Conservation (phyloP, 2,888 invertebrate genomes). For the Eulithis prunata region DNA sequence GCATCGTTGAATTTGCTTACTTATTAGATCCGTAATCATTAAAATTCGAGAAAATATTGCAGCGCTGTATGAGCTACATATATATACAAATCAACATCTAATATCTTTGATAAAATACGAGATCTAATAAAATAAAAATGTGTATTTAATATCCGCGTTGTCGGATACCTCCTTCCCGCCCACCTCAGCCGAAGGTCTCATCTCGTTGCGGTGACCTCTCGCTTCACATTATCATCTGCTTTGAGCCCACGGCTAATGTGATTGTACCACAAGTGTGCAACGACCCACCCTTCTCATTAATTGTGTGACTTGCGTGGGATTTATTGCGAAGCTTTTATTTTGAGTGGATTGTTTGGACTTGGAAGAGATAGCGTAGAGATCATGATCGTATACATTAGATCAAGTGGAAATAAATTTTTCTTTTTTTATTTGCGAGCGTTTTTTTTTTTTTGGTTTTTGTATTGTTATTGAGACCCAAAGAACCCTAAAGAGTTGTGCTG, state of each 20-base stretch:
- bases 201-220: conserved; percentile 76
- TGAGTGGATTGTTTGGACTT: conserved; percentile 22
- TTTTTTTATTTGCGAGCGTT: too few species aligned
- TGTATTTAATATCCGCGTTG: too few species aligned
- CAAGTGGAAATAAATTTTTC: background rate
- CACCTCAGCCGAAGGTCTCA: conserved; percentile 21
- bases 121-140: too few species aligned
- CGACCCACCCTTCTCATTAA: conserved; percentile 55
- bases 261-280: conserved; percentile 57
- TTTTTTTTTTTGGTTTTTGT: too few species aligned
- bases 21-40: too few species aligned
- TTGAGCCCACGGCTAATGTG: conserved; percentile 61
- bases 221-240: conserved; percentile 59
- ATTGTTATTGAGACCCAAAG: too few species aligned
- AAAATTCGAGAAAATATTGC: too few species aligned
- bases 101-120: too few species aligned
- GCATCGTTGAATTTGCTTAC: too few species aligned
- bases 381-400: background rate
- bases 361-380: background rate
- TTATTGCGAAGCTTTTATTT: conserved; percentile 47
- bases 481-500: too few species aligned
- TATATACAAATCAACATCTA: too few species aligned
- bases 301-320: conserved; percentile 60
- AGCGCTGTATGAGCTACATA: too few species aligned
- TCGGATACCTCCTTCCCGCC: conserved; percentile 26